phyloP scores from a whole-genome alignment of 2,797 vertebrate species.

The Babyrousa celebensis region DNA sequence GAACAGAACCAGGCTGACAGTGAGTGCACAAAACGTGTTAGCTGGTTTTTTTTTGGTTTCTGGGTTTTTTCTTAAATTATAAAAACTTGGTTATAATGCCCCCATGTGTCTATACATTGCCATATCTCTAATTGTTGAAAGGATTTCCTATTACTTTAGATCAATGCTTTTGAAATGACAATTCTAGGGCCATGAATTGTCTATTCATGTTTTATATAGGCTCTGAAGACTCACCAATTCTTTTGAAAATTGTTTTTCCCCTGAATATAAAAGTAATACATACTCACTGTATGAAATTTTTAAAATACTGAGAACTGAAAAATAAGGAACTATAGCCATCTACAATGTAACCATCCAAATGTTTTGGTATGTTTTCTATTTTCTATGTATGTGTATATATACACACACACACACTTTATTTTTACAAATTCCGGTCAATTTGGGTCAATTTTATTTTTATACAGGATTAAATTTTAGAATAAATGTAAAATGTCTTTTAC shows the following conservation, averaged over 20 bases:
- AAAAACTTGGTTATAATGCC: slow-evolving; percentile 64
- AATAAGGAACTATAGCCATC: not conserved
- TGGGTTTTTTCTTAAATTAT: not conserved
- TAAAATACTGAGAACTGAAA: slow-evolving; percentile 18
- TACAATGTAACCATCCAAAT: not conserved
- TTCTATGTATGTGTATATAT: not conserved
- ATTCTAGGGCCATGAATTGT: not conserved
- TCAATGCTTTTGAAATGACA: slow-evolving; percentile 58
- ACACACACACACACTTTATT: not conserved
- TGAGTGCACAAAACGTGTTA: not conserved
- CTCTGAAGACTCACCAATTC: slow-evolving; percentile 20
- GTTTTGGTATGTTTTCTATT: slow-evolving; percentile 38
- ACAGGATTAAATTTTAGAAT: slow-evolving; percentile 24
- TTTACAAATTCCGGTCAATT: slow-evolving; percentile 12
- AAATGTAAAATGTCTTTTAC: not conserved
- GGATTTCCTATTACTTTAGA: slow-evolving; percentile 35
- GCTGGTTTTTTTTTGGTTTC: not conserved
- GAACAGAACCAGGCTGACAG: not conserved
- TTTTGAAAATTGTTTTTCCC: slow-evolving; percentile 13
- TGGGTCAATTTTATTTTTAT: not conserved
- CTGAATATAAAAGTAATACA: slow-evolving; percentile 11
- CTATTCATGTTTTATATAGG: not conserved
- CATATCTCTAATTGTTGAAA: slow-evolving; percentile 51
- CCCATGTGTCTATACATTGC: not conserved
- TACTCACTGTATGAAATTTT: not conserved